Conservation (phyloP, 2,113 vertebrate genomes). For the Ifrita kowaldi region DNA sequence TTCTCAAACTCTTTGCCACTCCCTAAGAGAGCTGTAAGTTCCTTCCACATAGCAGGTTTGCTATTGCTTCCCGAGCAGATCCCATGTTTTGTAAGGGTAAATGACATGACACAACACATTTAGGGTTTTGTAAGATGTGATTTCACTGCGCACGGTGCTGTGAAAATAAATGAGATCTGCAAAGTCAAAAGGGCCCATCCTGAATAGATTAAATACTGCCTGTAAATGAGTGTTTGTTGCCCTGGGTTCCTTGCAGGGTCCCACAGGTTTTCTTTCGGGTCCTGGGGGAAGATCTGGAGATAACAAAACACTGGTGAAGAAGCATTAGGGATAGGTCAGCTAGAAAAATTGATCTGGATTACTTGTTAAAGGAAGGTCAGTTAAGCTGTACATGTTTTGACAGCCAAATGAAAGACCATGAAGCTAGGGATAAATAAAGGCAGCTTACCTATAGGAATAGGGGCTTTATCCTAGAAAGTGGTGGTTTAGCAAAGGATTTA, state of each 20-base stretch:
- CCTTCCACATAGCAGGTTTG: background rate
- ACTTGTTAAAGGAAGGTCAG: conserved; percentile 4
- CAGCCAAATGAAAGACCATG: conserved; percentile 5
- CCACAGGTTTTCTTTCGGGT: background rate
- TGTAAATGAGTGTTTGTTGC: background rate
- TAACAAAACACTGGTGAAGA: background rate
- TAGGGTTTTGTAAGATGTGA: background rate
- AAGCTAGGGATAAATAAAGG: conserved; percentile 30
- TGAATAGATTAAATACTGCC: background rate
- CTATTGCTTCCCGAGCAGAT: background rate
- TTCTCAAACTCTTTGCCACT: background rate
- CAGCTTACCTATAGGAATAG: conserved; percentile 30
- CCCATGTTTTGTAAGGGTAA: background rate
- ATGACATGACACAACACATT: background rate
- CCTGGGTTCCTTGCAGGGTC: background rate
- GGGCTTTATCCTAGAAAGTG: conserved; percentile 31
- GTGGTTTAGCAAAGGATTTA: conserved; percentile 44
- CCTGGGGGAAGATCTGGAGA: background rate
- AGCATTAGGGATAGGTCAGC: background rate
- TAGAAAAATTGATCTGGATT: conserved; percentile 32
- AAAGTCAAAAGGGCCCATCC: background rate
- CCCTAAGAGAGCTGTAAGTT: background rate
- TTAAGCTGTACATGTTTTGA: background rate
- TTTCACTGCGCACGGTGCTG: background rate
- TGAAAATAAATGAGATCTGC: background rate